Evolutionary conservation across 2,113 vertebrate species (phyloP).

Genomic region (Phodopus roborovskii): DNA sequence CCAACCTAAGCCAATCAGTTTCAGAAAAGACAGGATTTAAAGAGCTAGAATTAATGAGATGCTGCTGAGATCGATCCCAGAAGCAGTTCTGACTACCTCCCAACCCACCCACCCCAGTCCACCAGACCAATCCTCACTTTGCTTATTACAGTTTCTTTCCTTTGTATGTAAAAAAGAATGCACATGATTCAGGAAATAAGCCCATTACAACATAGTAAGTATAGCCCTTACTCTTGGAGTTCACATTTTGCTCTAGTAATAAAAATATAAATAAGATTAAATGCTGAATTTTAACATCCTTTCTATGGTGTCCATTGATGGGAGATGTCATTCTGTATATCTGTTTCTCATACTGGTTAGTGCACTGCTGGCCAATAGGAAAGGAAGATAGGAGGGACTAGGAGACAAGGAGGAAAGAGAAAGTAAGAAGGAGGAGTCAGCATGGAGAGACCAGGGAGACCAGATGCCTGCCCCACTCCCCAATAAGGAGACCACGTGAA

Average conservation of each 20-base stretch:
- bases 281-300: neutral
- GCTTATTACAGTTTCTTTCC: neutral
- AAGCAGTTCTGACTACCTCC: neutral
- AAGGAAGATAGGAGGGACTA: too few relatives aligned
- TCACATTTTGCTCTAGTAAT: neutral
- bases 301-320: neutral
- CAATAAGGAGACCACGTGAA: too few relatives aligned
- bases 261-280: slow-evolving; percentile 47
- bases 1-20: neutral
- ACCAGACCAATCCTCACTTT: slow-evolving; percentile 5
- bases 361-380: too few relatives aligned
- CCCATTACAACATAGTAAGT: neutral
- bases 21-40: neutral
- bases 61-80: neutral
- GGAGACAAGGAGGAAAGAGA: too few relatives aligned
- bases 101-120: neutral
- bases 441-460: too few relatives aligned
- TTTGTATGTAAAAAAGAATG: neutral
- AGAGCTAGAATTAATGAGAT: neutral
- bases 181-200: slow-evolving; percentile 25
- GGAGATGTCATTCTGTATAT: too few relatives aligned
- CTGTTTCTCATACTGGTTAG: too few relatives aligned
- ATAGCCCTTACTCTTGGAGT: neutral
- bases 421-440: too few relatives aligned
- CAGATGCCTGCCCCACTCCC: too few relatives aligned